Percentiles rank a stretch among this genome's conserved stretches.
Evolutionary conservation across 1,140 invertebrate species (phyloP).

Genomic region (Propsilocerus akamusi): DNA sequence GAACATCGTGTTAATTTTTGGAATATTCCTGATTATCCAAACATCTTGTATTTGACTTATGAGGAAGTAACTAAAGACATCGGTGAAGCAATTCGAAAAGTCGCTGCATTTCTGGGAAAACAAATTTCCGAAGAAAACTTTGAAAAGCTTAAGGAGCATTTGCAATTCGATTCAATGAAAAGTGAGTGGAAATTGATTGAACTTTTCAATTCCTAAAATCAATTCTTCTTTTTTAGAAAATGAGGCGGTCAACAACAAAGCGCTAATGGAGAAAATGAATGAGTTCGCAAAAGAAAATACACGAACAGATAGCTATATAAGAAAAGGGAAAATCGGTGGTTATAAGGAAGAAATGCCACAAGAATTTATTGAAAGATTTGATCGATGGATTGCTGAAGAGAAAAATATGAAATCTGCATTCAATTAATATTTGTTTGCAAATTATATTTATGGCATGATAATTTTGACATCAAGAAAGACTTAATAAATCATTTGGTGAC

Average conservation of each 20-base stretch:
- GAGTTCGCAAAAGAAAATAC: no score
- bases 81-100: conserved; percentile 30
- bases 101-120: conserved; percentile 36
- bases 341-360: conserved; percentile 39
- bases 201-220: no score
- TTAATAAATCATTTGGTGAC: no score
- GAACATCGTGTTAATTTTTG: conserved; percentile 36
- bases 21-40: conserved; percentile 28
- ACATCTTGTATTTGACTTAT: conserved; percentile 40
- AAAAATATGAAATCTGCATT: no score
- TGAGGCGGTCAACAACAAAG: conserved; percentile 49
- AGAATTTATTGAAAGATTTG: conserved; percentile 31
- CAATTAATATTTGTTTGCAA: no score
- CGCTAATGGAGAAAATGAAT: conserved; percentile 27
- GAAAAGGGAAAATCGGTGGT: conserved; percentile 40
- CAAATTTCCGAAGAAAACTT: conserved; percentile 29
- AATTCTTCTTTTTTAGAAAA: no score
- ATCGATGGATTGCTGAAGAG: no score
- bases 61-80: conserved; percentile 50
- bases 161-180: conserved; percentile 58
- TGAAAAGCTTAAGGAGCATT: conserved; percentile 29
- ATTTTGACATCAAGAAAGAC: no score
- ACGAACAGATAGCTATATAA: conserved; percentile 38
- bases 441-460: no score
- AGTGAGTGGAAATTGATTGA: no score